Percentiles rank a stretch among this genome's conserved stretches.
Conservation (phyloP, 2,797 vertebrate genomes). For the Coregonus suidteri region DNA sequence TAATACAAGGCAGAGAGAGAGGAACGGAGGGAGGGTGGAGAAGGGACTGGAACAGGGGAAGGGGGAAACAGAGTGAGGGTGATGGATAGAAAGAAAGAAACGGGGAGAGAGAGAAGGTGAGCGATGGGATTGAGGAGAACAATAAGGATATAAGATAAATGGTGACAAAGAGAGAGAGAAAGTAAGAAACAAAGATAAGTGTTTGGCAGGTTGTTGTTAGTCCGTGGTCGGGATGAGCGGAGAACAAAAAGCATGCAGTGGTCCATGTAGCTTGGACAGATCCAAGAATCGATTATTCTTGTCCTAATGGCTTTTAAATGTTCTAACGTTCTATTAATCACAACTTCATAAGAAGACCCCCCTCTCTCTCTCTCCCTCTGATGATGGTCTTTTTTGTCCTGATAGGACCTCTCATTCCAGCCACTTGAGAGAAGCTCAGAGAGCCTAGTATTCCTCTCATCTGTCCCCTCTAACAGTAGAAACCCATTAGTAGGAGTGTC, state of each 20-base stretch:
- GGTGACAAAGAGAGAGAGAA: not conserved
- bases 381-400: not conserved
- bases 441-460: not conserved
- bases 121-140: not conserved
- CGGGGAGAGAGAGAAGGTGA: not conserved
- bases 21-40: not conserved
- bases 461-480: not conserved
- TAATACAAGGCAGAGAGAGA: not conserved
- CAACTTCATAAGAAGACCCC: no score
- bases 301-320: not conserved
- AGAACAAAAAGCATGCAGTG: not conserved
- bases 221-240: not conserved
- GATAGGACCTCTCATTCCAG: not conserved
- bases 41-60: not conserved
- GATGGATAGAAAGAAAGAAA: not conserved
- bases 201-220: not conserved
- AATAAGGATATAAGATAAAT: not conserved
- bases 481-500: not conserved
- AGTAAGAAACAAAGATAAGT: not conserved
- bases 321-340: not conserved
- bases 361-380: not conserved
- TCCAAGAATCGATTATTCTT: not conserved
- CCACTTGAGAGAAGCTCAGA: no score
- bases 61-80: not conserved
- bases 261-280: not conserved